phyloP scores from a whole-genome alignment of 2,888 invertebrate species.

The Aquatica leii region DNA sequence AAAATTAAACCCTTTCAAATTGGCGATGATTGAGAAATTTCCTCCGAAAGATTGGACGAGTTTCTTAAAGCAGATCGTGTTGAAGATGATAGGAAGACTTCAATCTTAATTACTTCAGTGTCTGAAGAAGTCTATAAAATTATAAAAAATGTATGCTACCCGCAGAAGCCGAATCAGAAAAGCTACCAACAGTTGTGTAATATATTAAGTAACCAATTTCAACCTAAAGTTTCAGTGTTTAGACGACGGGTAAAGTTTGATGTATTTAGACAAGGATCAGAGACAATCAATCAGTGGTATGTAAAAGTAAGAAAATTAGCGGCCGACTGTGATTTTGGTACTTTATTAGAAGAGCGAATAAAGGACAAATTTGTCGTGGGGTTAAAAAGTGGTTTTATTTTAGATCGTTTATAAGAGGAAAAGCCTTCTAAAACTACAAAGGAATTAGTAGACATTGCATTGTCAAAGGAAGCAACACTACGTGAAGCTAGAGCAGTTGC shows the following conservation, averaged over 20 bases:
- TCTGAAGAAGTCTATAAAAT: conserved; percentile 30
- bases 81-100: conserved; percentile 27
- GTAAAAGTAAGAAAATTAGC: conserved; percentile 36
- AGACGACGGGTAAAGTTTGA: conserved; percentile 37
- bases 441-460: not conserved
- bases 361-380: too few relatives aligned
- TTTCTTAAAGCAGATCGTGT: conserved; percentile 26
- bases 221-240: conserved; percentile 26
- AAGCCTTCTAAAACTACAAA: conserved; percentile 20
- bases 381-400: too few relatives aligned
- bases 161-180: conserved; percentile 23
- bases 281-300: conserved; percentile 35
- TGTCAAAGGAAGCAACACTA: not conserved
- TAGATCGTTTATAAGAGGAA: too few relatives aligned
- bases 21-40: conserved; percentile 24
- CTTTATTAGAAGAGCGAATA: conserved; percentile 8
- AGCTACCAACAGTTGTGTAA: not conserved
- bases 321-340: conserved; percentile 40
- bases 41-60: conserved; percentile 20
- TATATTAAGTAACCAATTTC: conserved; percentile 27
- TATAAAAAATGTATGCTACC: conserved; percentile 30
- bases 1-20: conserved; percentile 12
- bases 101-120: conserved; percentile 27
- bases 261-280: conserved; percentile 27
- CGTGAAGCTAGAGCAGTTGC: too few relatives aligned